Evolutionary conservation across 2,113 vertebrate genomes (phyloP), one percentile per base, ranked within the genome.

Genomic region (Erythrocercus mccallii): DNA sequence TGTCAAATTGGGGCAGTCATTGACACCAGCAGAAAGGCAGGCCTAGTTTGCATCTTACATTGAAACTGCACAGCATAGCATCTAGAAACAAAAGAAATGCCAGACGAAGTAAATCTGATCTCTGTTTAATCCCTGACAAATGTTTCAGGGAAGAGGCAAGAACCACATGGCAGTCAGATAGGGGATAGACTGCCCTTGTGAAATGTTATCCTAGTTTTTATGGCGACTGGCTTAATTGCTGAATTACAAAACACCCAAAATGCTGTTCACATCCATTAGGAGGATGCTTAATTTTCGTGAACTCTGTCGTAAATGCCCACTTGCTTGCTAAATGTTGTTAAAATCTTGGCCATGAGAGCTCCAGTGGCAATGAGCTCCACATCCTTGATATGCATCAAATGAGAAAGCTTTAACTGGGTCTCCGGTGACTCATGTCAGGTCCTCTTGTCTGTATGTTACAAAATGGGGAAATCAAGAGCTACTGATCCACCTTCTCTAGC

Each of bases 401-500:
- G 80, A 95, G 94, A 94, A 95, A 78, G 92, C 90, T 94, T 88
- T 94, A 96, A 96, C 92, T 92, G 93, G 81, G 90, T 96, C 93
- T 96, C 90, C 11, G 4, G 69, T 96, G 86, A 96, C 93, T 97
- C 88, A 93, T 64, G 54, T 97, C 96, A 94, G 93, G 90, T 92
- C 90, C 76, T 96, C 90, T 93, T 78, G 88, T 83, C 92, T 95
- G 40, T 88, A 79, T 93, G 56, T 88, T 93, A 92, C 82, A 94
- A 96, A 94, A 96, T 86, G 92, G 88, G 92, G 88, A 96, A 95
- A 96, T 94, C 86, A 93, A 95, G 83, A 93, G 88, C 82, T 94
- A 95, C 92, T 90, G 85, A 95, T 96, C 92, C 90, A 96, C 81
- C 93, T 93, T 92, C 88, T 74, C 80, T 69, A 95, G 61, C 65